Base-by-base conservation (phyloP, 2,888 invertebrate species). In the Aricia artaxerxes region DNA sequence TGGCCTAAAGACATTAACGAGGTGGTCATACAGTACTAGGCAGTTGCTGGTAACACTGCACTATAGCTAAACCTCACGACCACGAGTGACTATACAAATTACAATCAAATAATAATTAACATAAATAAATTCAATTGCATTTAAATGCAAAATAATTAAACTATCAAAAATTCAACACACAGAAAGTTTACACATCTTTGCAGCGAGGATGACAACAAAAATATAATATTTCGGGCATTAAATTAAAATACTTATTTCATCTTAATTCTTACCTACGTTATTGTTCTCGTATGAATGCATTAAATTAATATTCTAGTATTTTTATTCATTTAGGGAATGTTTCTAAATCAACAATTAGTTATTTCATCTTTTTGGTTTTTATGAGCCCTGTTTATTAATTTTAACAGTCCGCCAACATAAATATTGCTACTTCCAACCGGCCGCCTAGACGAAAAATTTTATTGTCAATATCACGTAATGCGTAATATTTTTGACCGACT, bases 101-200 rank as follows among this genome's bases (percentile, higher is more conserved):
- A 35, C 69, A 38, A 35, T 35, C 64, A 24, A 31, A 64, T 69
- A 38, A 35, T 69, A 13, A 16, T 69, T 5, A 69, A 69, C 35
- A 69, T 69, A 38, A 69, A 69, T 69, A 69, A 69, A 69, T 38
- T 69, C 69, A 69, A 69, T 69, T 35, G 35, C 69, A 69, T 13
- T 69, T 69, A 69, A 69, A 69, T 69, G 69, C 69, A 69, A 38
- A 69, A 16, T 69, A 38, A 38, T 38, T 35, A 11, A 31, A 64
- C 31, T 64, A 64, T 64, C 4, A 64, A 69, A 6, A 69, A 5
- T 35, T 13, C 69, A 69, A 35, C 35, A 13, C 35, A 5, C 5
- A 16, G 35, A 38, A 69, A 69, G 1, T 35, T 35, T 31, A 69
- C 4, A 64, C 31, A 7, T 64, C 4, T 38, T 69, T 31, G 11